Base-by-base conservation (phyloP, 2,888 invertebrate species). In the Napeogenes inachia region DNA sequence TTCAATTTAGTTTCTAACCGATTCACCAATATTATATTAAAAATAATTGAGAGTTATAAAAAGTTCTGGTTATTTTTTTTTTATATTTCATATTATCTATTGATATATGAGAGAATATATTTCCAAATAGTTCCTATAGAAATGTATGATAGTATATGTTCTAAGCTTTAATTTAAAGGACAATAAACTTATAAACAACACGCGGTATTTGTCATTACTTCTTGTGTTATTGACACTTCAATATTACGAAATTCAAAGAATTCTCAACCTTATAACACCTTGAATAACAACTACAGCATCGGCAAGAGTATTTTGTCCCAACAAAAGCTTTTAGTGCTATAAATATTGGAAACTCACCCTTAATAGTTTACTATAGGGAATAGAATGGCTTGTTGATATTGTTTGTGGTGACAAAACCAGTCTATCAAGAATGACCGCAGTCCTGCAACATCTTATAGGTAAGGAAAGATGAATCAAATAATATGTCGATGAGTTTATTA, bases 331-430 rank as follows among this genome's bases (percentile, higher is more conserved):
- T 42, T 42, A 42, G 5, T 42, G 3, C 8, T 2, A 42, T 42
- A 42, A 30, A 8, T 12, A 50, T 50, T 50, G 10, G 30, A 50
- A 50, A 30, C 21, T 12, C 21, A n/a, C 21, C 50, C 30, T 50
- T 50, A 50, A 30, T 12, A 3, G 2, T 30, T 30, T 3, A 60
- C 12, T 13, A 55, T 59, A 59, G 53, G 56, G 54, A 57, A 57
- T 54, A 54, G 21, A n/a, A 55, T 54, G 35, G 45, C 45, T 53
- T 45, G 50, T 56, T 53, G 35, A 42, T 42, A 54, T 46, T 42
- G 56, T 45, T 30, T 30, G 8, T 6, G 21, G 50, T 50, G 50
- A 50, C 50, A 50, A 61, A 73, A 76, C 78, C 72, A 72, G 78
- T 77, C 69, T 13, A 68, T 75, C 78, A 62, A 65, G 30, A 50